phyloP scores from a whole-genome alignment of 2,888 invertebrate species.

The Caenorhabditis auriculariae region DNA sequence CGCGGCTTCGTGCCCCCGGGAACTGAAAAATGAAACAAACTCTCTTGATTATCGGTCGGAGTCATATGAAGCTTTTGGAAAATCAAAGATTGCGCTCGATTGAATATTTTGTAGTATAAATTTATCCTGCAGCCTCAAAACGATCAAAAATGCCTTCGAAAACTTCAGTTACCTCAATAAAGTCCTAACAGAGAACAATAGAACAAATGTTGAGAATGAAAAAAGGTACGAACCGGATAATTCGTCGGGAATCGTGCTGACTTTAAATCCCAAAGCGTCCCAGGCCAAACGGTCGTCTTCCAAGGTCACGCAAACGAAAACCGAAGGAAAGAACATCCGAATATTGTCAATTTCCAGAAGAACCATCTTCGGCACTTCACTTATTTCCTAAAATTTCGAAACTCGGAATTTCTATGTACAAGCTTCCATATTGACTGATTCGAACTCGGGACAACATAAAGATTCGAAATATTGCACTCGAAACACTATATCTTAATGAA shows the following conservation, averaged over 20 bases:
- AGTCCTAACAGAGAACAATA: too few species aligned
- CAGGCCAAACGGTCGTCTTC: constrained; percentile 70
- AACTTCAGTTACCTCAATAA: too few species aligned
- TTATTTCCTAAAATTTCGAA: not conserved
- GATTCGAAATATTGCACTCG: not conserved
- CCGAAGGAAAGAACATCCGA: constrained; percentile 91
- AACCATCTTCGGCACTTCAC: constrained; percentile 49
- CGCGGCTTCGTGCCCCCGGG: constrained; percentile 11
- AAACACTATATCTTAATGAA: too few species aligned
- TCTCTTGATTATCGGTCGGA: not conserved
- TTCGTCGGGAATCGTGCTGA: constrained; percentile 11
- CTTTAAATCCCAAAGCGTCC: constrained; percentile 12
- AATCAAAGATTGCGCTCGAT: too few species aligned
- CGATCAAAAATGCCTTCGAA: too few species aligned
- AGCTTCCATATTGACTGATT: not conserved
- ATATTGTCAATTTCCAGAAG: constrained; percentile 76
- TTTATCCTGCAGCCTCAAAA: too few species aligned
- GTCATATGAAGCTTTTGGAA: too few species aligned
- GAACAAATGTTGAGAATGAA: too few species aligned
- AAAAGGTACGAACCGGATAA: constrained; percentile 47
- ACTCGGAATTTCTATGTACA: not conserved
- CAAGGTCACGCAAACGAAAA: constrained; percentile 87
- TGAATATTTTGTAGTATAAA: too few species aligned
- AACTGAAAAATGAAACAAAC: constrained; percentile 4
- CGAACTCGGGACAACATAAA: not conserved